Base-by-base conservation (phyloP, 2,888 invertebrate species). In the Phengaris alcon region DNA sequence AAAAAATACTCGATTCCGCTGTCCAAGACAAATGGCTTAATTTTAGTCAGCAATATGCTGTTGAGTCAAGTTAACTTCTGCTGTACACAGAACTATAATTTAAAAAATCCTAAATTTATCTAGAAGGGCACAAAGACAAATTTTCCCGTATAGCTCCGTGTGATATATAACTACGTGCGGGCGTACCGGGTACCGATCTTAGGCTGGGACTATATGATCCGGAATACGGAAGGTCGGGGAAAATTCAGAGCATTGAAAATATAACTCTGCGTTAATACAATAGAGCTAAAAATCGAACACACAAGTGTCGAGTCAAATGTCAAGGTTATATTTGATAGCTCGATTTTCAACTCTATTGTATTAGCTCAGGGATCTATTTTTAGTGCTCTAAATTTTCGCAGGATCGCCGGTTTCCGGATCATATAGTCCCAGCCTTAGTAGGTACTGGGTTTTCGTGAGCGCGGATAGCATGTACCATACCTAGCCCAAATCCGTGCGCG, bases 401-500 rank as follows among this genome's bases (percentile, higher is more conserved):
- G 35, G 3, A 2, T 2, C 35, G 35, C 35, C 2, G 35, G 35
- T 3, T 35, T 35, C 35, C 35, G 35, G 35, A 35, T 35, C 35
- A 35, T 35, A 35, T 35, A 35, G 35, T 35, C 35, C 35, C 35
- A 35, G 2, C 35, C 74, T 72, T 70, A 22, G 57, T n/a, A n/a
- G n/a, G n/a, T 57, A 73, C 73, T 15, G 35, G 52, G 70, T 51
- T 76, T 74, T 75, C 74, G 72, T 64, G 68, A 54, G 78, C 73
- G 57, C 52, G 75, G 75, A 77, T 77, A 77, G 74, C 76, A 77
- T 68, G 76, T 64, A 54, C 76, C 74, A 77, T 77, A 78, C 76
- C 75, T 75, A 76, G 77, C 78, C 81, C 79, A 79, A 83, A 82
- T 80, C 80, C 79, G 80, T 81, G 77, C 78, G 77, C 73, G 75